Evolutionary conservation across 2,797 vertebrate species (phyloP), one percentile per base, ranked within the genome.

Genomic region (Enteromius thamalakanensis): DNA sequence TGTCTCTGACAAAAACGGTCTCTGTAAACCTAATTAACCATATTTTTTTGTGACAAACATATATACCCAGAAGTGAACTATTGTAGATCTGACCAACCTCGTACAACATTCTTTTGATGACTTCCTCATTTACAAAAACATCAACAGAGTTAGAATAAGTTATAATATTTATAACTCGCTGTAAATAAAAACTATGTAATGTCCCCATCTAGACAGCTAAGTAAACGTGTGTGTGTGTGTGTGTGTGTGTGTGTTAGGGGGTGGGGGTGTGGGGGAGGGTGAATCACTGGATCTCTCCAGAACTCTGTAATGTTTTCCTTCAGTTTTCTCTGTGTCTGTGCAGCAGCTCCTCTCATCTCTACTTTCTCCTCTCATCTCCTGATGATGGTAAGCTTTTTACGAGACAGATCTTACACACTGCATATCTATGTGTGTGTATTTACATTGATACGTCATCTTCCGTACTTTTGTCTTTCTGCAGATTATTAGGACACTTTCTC

Each of bases 401-500:
- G 3, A 64, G 19, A 14, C 34, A 6, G n/a, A 70, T 6, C 11
- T 70, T n/a, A 14, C 15, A 34, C 19, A 4, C 5, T 23, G 4
- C 1, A 58, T 70, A 14, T 45, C 15, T 42, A 9, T 42, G 10
- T 19, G 26, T 9, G 45, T 19, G n/a, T n/a, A 32, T 14, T 19
- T 29, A 51, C 17, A 19, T 51, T 19, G 21, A 8, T 21, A 53
- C 6, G 21, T 26, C 12, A 14, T 60, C 23, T 26, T 64, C 15
- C 1, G 7, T 19, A 8, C 62, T 15, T 64, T 1, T 51, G 4
- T 42, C 42, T 69, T 40, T 72, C 47, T 49, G 12, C 80, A 89
- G 88, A 86, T 87, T 71, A 81, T 85, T 69, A 81, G 81, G 82
- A 87, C 67, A 62, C 55, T 84, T 74, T 32, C 69, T 32, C 34